These are phyloP conservation scores for Percina caprodes DNA, from an alignment of 2,113 vertebrate genomes.

Conservation along the genomic window DNA sequence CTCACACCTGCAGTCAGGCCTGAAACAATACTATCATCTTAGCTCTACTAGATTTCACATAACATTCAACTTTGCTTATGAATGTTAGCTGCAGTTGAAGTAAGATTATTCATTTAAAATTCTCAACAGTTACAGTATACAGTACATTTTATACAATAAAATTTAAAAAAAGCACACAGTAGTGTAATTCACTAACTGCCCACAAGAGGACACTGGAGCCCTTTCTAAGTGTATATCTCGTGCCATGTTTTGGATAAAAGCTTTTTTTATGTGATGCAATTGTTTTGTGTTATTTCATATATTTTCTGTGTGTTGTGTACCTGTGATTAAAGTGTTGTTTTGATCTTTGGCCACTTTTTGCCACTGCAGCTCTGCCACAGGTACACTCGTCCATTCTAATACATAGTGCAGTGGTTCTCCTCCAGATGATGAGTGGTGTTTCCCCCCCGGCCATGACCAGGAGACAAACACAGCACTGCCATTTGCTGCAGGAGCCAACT, in stretches of 20 bases:
- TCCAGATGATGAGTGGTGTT: not conserved
- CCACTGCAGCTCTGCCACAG: conserved; percentile 66
- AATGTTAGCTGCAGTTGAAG: not conserved
- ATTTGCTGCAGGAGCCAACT: conserved; percentile 29
- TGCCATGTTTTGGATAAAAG: not conserved
- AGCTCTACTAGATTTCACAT: not conserved
- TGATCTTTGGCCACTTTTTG: conserved; percentile 53
- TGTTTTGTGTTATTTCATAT: not conserved
- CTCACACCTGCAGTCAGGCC: conserved; percentile 74
- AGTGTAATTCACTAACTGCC: not conserved
- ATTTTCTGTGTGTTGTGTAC: conserved; percentile 47
- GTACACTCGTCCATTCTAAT: conserved; percentile 70
- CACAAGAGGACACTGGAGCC: conserved; percentile 52
- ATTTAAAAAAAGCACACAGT: not conserved
- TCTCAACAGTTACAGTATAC: not conserved
- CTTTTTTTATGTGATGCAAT: not conserved
- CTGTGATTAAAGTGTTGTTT: conserved; percentile 65
- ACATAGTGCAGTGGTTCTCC: conserved; percentile 62
- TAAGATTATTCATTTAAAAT: not conserved
- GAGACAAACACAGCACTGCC: conserved; percentile 50
- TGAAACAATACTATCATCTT: conserved; percentile 43
- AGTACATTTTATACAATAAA: not conserved
- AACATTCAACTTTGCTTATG: not conserved
- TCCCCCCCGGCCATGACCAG: conserved; percentile 56
- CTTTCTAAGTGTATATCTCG: not conserved